These are phyloP conservation scores for Aleiodes testaceus DNA, from an alignment of 2,888 invertebrate species.

Conservation along the genomic window DNA sequence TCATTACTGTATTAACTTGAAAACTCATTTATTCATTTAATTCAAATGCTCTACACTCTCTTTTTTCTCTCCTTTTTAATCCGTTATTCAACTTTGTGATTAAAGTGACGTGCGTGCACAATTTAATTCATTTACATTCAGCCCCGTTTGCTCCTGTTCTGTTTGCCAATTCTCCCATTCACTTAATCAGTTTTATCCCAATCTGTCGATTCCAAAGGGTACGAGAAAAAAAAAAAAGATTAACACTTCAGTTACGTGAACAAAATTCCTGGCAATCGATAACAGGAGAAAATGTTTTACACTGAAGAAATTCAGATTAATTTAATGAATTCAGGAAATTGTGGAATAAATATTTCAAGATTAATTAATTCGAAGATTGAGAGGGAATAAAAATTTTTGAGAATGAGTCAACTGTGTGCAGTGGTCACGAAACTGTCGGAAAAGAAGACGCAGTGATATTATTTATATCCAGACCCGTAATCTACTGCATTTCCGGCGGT, in stretches of 20 bases:
- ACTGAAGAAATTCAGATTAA: neutral
- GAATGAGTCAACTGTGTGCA: conserved; percentile 15
- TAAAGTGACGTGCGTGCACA: conserved; percentile 38
- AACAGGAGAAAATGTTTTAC: conserved; percentile 19
- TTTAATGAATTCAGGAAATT: neutral
- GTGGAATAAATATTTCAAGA: conserved; percentile 3
- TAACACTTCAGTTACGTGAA: conserved; percentile 16
- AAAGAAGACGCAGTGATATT: conserved; percentile 35
- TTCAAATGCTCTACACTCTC: neutral
- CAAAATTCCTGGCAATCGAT: conserved; percentile 24
- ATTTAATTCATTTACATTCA: conserved; percentile 43
- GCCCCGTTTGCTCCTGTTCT: conserved; percentile 13
- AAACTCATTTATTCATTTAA: conserved; percentile 37
- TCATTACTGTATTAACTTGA: conserved; percentile 18
- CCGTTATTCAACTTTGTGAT: conserved; percentile 38
- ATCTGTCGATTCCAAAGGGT: conserved; percentile 33
- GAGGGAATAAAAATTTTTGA: conserved; percentile 8
- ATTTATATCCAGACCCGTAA: conserved; percentile 54
- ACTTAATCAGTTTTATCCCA: conserved; percentile 43
- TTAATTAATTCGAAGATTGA: neutral
- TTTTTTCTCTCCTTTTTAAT: conserved; percentile 29
- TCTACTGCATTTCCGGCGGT: conserved; percentile 62
- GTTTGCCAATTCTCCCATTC: conserved; percentile 41
- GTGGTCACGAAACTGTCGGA: conserved; percentile 33
- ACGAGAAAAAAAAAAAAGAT: conserved; percentile 16